A percentile compares a stretch with the other conserved stretches of the same genome.
Evolutionary conservation across 2,797 vertebrate genomes (phyloP).

Genomic region (Phataginus tetradactyla): DNA sequence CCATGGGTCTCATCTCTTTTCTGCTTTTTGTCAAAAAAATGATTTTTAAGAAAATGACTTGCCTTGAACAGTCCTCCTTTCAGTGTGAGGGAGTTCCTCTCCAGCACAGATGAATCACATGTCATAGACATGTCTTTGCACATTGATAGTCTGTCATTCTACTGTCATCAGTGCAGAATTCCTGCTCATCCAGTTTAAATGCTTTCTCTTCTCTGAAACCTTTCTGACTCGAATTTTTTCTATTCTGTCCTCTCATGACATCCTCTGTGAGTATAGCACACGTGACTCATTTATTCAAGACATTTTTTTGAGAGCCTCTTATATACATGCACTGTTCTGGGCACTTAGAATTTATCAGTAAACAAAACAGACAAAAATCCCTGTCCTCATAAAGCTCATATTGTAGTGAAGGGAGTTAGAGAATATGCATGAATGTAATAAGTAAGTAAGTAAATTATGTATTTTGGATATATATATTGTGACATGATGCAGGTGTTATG

Average conservation of each 20-base stretch:
- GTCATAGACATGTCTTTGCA: neutral
- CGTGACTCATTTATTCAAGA: neutral
- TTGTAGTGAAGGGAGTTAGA: neutral
- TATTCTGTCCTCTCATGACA: neutral
- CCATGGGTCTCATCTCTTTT: neutral
- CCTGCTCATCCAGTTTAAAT: neutral
- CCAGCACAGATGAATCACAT: neutral
- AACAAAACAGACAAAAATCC: slow-evolving; percentile 16
- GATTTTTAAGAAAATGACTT: neutral
- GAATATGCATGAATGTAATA: neutral
- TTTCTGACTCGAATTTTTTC: neutral
- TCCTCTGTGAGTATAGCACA: neutral
- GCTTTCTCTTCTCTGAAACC: neutral
- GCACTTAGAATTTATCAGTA: neutral
- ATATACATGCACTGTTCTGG: neutral
- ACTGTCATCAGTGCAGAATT: neutral
- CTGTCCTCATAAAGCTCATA: neutral
- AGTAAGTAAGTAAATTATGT: neutral
- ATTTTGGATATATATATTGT: neutral
- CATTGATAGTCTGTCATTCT: neutral
- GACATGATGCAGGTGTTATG: neutral
- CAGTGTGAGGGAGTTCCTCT: neutral
- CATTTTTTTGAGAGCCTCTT: neutral
- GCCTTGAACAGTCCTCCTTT: neutral
- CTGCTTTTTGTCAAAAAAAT: slow-evolving; percentile 13